phyloP scores from a whole-genome alignment of 2,888 invertebrate species.

The Pandemis cinnamomeana region DNA sequence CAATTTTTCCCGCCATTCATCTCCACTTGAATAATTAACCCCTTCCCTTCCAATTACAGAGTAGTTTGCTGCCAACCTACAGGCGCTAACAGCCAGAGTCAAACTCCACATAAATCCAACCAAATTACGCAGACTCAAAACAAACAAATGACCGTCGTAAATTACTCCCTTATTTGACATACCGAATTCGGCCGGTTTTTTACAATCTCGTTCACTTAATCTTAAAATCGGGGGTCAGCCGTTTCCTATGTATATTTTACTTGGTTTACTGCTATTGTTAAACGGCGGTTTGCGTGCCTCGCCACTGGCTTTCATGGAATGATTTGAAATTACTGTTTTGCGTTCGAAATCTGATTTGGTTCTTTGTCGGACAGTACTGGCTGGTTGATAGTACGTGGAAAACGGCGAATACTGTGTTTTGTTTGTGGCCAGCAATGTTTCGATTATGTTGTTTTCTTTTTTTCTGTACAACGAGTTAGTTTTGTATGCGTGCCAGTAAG shows the following conservation, averaged over 20 bases:
- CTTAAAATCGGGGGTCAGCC: slow-evolving; percentile 23
- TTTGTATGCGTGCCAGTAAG: slow-evolving; percentile 3
- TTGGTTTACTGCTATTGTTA: slow-evolving; percentile 32
- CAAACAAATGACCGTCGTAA: slow-evolving; percentile 37
- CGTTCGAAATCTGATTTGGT: slow-evolving; percentile 39
- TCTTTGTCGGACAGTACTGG: slow-evolving; percentile 31
- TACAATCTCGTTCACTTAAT: slow-evolving; percentile 38
- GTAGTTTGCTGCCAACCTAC: slow-evolving; percentile 31
- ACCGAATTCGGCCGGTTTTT: slow-evolving; percentile 34
- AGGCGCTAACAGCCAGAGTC: slow-evolving; percentile 25
- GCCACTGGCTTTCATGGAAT: slow-evolving; percentile 33
- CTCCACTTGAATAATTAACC: slow-evolving; percentile 27
- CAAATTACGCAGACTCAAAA: slow-evolving; percentile 37
- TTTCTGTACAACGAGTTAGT: neutral
- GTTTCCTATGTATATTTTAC: slow-evolving; percentile 40
- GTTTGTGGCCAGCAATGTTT: slow-evolving; percentile 22
- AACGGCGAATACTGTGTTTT: slow-evolving; percentile 19
- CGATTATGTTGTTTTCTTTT: neutral
- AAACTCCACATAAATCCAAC: slow-evolving; percentile 34
- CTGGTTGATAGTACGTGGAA: slow-evolving; percentile 32
- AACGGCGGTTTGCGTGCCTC: slow-evolving; percentile 35
- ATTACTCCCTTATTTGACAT: slow-evolving; percentile 39
- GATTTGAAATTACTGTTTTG: slow-evolving; percentile 40
- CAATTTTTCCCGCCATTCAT: slow-evolving; percentile 28
- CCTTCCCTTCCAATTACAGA: slow-evolving; percentile 26